Evolutionary conservation across 2,113 vertebrate species (phyloP), one percentile per base, ranked within the genome.

Genomic region (Gobio gobio): DNA sequence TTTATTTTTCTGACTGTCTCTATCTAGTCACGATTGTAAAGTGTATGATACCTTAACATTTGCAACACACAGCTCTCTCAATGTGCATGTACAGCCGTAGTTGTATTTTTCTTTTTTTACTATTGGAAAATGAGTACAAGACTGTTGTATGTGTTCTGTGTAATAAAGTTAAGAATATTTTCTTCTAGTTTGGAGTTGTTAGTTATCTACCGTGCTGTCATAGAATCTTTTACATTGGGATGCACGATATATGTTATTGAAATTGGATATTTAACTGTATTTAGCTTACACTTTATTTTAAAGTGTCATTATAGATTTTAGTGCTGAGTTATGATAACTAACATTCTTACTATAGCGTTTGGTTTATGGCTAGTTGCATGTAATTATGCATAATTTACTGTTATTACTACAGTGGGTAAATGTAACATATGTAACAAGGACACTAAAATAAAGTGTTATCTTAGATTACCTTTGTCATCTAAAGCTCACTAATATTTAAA

Each of bases 81-180:
- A 94, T 94, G 94, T 96, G 95, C 96, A 96, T 96, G 95, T 96
- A 94, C 94, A 95, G 95, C 95, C 94, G 94, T 96, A 95, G 95
- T 93, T 95, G 95, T 95, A 95, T 96, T 83, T 36, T 73, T 86
- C 58, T 78, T 87, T 85, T 92, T 95, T 95, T 96, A 96, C 95
- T 96, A 96, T 95, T 95, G 96, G 94, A 93, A 92, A 93, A 94
- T 94, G 94, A 95, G 95, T 94, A 95, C 89, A 92, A 94, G 94
- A 95, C 94, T 95, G 94, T 96, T 95, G 96, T 96, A 95, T 95
- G 94, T 95, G 95, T 96, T 94, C 94, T 95, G 96, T 96, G 95
- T 96, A 96, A 96, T 96, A 96, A 96, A 96, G 93, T 96, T 95
- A 90, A 84, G 93, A 91, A 96, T 95, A 93, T 96, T 96, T 96